Conservation (phyloP, 2,888 invertebrate species). For the Drymonia ruficornis region DNA sequence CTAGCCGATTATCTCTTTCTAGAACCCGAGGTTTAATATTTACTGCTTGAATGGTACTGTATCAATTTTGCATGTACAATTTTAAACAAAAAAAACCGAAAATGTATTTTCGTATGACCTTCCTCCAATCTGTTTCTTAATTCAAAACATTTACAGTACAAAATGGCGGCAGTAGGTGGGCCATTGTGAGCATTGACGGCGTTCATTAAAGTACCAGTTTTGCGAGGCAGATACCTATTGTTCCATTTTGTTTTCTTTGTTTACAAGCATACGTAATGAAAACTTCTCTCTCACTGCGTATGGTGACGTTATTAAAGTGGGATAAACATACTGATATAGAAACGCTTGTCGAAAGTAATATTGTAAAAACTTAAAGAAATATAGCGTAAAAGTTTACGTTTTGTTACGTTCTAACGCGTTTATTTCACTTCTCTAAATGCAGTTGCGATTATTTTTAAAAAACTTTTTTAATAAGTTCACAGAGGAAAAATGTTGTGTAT, state of each 20-base stretch:
- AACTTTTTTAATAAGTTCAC: too few relatives aligned
- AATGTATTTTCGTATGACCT: neutral
- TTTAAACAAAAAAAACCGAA: too few relatives aligned
- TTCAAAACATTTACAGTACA: conserved; percentile 23
- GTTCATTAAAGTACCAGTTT: conserved; percentile 18
- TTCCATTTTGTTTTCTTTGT: conserved; percentile 46
- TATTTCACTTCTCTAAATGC: too few relatives aligned
- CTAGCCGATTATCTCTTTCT: too few relatives aligned
- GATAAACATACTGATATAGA: conserved; percentile 8
- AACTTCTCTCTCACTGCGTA: conserved; percentile 35
- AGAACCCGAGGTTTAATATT: too few relatives aligned
- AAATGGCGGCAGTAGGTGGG: conserved; percentile 14
- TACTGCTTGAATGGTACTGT: too few relatives aligned
- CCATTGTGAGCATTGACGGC: conserved; percentile 17
- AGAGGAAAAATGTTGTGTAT: too few relatives aligned
- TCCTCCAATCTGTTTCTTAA: conserved; percentile 16
- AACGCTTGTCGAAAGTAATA: too few relatives aligned
- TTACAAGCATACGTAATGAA: conserved; percentile 48
- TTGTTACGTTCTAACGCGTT: too few relatives aligned
- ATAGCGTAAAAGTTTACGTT: too few relatives aligned
- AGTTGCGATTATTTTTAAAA: too few relatives aligned
- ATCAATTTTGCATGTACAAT: too few relatives aligned
- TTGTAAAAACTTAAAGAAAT: neutral
- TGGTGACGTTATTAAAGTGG: conserved; percentile 33
- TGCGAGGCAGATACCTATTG: conserved; percentile 27